phyloP scores from a whole-genome alignment of 2,797 vertebrate species.

The Strix occidentalis region DNA sequence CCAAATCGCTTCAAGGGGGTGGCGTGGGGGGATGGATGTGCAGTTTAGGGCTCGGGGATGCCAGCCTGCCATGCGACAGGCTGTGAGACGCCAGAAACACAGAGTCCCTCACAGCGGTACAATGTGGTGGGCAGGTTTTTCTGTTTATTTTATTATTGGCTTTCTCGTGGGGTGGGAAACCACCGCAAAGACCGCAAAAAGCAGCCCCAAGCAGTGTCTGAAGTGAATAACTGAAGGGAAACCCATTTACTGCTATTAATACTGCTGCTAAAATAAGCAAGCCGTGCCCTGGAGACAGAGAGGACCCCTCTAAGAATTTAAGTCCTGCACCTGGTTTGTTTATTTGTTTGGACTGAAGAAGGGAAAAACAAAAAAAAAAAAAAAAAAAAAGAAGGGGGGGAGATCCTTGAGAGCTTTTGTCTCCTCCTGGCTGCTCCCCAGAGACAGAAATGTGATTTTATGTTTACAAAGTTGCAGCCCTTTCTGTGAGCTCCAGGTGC shows the following conservation, averaged over 20 bases:
- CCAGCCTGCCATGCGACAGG: fast-evolving
- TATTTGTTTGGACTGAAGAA: constrained; percentile 29
- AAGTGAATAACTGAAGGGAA: constrained; percentile 37
- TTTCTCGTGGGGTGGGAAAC: constrained; percentile 2
- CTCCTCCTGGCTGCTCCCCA: neutral
- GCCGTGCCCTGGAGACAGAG: neutral
- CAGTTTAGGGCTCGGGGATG: neutral
- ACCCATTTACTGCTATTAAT: constrained; percentile 52
- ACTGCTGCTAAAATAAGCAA: constrained; percentile 33
- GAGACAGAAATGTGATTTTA: neutral
- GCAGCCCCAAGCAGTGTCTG: neutral
- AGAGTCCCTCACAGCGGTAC: neutral
- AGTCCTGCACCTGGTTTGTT: constrained; percentile 25
- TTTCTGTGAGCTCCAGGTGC: constrained; percentile 59
- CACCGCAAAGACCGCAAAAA: constrained; percentile 8
- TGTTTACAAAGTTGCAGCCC: neutral
- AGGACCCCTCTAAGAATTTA: neutral
- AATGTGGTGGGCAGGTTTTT: neutral
- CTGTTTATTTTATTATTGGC: constrained; percentile 20
- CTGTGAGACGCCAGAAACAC: neutral
- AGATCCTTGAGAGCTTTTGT: neutral
- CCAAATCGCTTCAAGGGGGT: neutral
- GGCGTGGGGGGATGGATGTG: fast-evolving
- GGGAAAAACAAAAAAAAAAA: neutral
- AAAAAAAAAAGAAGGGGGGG: neutral